These are phyloP conservation scores for Yoshiicerus persimilis DNA, from an alignment of 1,140 invertebrate genomes.

Conservation along the genomic window DNA sequence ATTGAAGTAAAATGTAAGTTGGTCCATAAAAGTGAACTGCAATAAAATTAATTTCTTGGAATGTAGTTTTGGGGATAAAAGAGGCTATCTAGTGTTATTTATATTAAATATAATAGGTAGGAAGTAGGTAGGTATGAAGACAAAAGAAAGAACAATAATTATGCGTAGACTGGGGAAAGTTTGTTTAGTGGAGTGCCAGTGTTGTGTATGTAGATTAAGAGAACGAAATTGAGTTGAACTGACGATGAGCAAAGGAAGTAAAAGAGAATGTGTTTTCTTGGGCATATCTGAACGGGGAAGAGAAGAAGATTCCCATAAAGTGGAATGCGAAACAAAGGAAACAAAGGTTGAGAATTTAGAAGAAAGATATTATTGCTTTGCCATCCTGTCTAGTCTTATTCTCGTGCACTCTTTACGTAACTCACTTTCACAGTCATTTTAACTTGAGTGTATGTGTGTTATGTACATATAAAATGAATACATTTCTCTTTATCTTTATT, in stretches of 20 bases:
- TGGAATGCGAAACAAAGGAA: constrained; percentile 7
- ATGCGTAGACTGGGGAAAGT: not conserved
- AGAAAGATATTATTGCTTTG: not conserved
- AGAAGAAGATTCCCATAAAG: not conserved
- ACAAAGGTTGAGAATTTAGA: not conserved
- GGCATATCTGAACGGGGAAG: not conserved
- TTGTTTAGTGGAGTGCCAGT: not conserved
- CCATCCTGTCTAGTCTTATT: not conserved
- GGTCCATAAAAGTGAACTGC: no score
- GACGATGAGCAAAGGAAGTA: not conserved
- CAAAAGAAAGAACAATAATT: not conserved
- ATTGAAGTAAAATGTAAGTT: no score
- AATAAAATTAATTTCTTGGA: no score
- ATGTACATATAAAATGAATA: not conserved
- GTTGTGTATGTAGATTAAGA: not conserved
- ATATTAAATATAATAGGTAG: no score
- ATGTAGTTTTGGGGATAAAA: no score
- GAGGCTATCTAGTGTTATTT: no score
- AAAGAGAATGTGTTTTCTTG: not conserved
- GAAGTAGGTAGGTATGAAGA: no score
- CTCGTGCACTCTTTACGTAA: not conserved
- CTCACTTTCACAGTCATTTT: not conserved
- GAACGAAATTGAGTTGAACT: not conserved
- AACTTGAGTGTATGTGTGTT: not conserved
- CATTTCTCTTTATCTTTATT: constrained; percentile 8